Conservation (phyloP, 2,113 vertebrate species). For the Pteruthius melanotis region DNA sequence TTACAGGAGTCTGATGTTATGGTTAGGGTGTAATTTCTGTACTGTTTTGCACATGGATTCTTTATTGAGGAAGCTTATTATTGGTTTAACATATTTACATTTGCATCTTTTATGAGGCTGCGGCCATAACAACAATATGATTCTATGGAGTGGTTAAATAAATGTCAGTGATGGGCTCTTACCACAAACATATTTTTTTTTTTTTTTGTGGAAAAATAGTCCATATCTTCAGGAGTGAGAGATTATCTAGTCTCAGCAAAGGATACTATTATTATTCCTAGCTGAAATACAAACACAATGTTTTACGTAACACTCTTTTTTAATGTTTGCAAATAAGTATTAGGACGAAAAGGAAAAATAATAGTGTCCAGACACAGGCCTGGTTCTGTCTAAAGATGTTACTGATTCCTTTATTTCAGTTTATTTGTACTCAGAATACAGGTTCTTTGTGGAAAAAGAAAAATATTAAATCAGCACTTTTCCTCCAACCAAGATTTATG, state of each 20-base stretch:
- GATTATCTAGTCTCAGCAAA: neutral
- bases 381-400: neutral
- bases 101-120: neutral
- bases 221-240: neutral
- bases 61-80: neutral
- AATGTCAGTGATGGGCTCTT: neutral
- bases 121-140: neutral
- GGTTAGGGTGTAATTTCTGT: neutral
- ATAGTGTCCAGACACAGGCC: neutral
- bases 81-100: neutral
- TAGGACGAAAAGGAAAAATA: neutral
- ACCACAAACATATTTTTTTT: neutral
- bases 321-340: neutral
- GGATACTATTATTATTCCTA: neutral
- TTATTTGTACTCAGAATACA: neutral
- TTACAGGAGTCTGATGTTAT: neutral
- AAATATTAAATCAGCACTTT: slow-evolving; percentile 25
- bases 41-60: neutral
- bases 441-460: neutral
- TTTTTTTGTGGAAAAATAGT: neutral
- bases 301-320: neutral
- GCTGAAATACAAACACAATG: neutral
- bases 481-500: neutral
- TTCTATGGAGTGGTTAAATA: neutral
- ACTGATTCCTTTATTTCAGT: neutral